Evolutionary conservation across 2,113 vertebrate species (phyloP), one percentile per base, ranked within the genome.

Genomic region (Oceanodroma tethys): DNA sequence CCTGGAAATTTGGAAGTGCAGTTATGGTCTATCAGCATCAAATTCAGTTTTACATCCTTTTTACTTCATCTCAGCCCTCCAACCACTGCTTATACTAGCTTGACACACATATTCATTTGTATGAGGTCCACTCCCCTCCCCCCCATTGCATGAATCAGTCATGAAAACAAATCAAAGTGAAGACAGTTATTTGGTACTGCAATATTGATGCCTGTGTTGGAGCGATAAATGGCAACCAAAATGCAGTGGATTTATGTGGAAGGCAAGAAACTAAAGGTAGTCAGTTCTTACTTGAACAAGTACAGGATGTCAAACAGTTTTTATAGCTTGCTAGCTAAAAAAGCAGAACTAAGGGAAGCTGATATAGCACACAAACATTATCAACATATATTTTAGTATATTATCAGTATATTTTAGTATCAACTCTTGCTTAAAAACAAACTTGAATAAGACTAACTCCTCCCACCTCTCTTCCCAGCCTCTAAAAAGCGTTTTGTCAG

Each of bases 81-180:
- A 93, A 25, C 4, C 36, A 36, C 38, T 73, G 53, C 40, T 82
- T 58, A 15, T 11, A 53, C 23, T 11, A 48, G 29, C 15, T 27
- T 65, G 55, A 88, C 63, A 91, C 5, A 10, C 19, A 43, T 13
- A 60, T 13, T 59, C 1, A 1, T 38, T 65, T 88, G 19, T 9
- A 47, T 20, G 50, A 89, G 38, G 13, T 67, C 22, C 63, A 62
- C 9, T 38, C 2, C 21, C 27, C 2, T 17, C 27, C 30, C 8
- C 0, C 0, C 4, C 1, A 21, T 0, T 47, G 43, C 48, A 47
- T 42, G 42, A 42, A 42, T 42, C 42, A 5, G 34, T 36, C 45
- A 78, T 18, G 38, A 74, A 91, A 67, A 65, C 71, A 90, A 70
- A 80, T 14, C 25, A 32, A 70, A 74, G 38, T 21, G 26, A 86